phyloP scores from a whole-genome alignment of 2,113 vertebrate genomes.

The Lipotes vexillifer region DNA sequence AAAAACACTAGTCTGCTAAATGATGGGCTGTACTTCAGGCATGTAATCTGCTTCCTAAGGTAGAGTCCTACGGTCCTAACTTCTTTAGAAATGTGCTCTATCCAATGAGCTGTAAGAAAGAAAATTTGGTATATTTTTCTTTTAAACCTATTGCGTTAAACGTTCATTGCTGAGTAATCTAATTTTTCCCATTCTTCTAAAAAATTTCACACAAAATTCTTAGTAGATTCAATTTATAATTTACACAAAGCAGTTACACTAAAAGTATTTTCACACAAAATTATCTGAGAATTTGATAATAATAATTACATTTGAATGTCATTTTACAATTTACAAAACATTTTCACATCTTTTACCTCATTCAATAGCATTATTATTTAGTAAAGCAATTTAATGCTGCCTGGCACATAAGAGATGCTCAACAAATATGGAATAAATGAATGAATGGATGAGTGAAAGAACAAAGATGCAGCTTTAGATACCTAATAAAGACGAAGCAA shows the following conservation, averaged over 20 bases:
- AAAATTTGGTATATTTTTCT: conserved; percentile 21
- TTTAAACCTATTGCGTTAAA: conserved; percentile 18
- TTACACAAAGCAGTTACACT: neutral
- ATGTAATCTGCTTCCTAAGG: neutral
- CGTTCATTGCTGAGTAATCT: neutral
- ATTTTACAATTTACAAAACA: conserved; percentile 47
- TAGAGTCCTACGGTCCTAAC: neutral
- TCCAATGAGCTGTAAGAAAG: neutral
- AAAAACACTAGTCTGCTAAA: neutral
- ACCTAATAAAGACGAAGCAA: neutral
- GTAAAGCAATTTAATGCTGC: conserved; percentile 9
- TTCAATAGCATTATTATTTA: conserved; percentile 8
- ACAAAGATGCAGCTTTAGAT: neutral
- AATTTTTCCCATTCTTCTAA: conserved; percentile 30
- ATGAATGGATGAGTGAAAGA: neutral
- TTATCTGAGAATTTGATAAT: conserved; percentile 34
- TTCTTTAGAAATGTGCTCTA: neutral
- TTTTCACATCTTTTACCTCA: conserved; percentile 17
- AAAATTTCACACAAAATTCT: conserved; percentile 42
- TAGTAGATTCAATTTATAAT: neutral
- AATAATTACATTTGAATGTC: conserved; percentile 29
- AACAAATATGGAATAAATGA: conserved; percentile 16
- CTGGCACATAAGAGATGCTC: neutral
- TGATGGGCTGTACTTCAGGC: neutral
- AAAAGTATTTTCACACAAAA: conserved; percentile 22